Evolutionary conservation across 2,797 vertebrate genomes (phyloP).

Genomic region (Podarcis siculus): DNA sequence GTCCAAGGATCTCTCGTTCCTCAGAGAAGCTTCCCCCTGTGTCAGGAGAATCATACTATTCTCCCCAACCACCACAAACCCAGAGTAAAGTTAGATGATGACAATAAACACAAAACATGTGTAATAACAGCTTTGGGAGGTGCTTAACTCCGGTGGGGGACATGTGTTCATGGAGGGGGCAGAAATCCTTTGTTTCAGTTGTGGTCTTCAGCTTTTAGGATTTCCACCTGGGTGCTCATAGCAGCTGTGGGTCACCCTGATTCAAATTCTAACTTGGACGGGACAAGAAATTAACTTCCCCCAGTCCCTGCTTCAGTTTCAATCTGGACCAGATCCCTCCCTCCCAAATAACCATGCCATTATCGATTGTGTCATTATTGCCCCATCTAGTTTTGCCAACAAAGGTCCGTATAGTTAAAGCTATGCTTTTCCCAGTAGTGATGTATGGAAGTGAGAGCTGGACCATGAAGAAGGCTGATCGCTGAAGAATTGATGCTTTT

Average conservation of each 20-base stretch:
- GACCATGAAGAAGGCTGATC: too few species aligned
- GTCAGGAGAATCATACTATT: background rate
- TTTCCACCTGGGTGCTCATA: background rate
- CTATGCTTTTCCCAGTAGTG: too few species aligned
- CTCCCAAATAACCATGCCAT: too few species aligned
- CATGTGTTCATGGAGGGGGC: background rate
- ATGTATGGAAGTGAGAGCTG: too few species aligned
- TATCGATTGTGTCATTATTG: too few species aligned
- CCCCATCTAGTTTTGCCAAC: too few species aligned
- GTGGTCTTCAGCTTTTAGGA: background rate
- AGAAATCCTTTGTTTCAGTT: background rate
- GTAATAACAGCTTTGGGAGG: background rate
- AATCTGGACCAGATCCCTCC: background rate
- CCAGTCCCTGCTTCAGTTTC: too few species aligned
- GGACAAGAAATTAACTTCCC: too few species aligned
- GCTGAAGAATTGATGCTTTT: too few species aligned
- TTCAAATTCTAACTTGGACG: background rate
- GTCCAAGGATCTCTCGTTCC: constrained; percentile 52
- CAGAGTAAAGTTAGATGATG: background rate
- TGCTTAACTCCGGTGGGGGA: background rate
- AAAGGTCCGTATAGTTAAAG: too few species aligned
- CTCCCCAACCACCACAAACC: background rate
- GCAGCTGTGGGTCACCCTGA: background rate
- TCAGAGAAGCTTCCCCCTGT: background rate
- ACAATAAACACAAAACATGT: background rate